Evolutionary conservation across 2,113 vertebrate genomes (phyloP).

Genomic region (Phylloscopus trochiloides): DNA sequence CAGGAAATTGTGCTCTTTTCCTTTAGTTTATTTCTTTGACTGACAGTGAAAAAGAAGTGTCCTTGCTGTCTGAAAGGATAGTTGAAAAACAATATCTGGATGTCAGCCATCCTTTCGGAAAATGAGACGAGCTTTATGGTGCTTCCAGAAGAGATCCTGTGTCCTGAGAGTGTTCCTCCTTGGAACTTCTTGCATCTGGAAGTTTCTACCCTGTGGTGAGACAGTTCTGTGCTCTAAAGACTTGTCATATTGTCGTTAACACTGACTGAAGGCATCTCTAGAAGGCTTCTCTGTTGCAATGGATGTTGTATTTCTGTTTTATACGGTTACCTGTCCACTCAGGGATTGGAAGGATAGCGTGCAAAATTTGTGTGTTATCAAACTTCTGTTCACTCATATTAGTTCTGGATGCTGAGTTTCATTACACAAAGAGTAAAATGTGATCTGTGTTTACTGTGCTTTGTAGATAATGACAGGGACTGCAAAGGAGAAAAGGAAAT

Average conservation of each 20-base stretch:
- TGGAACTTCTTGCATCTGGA: not conserved
- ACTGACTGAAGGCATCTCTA: not conserved
- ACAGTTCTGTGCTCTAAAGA: not conserved
- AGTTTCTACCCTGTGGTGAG: not conserved
- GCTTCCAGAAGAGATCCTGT: not conserved
- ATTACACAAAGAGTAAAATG: not conserved
- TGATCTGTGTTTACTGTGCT: not conserved
- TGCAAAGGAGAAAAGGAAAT: not conserved
- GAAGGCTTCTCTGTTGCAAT: not conserved
- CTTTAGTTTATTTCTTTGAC: constrained; percentile 15
- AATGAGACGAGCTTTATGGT: not conserved
- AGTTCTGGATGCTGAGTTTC: not conserved
- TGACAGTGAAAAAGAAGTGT: not conserved
- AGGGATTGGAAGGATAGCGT: not conserved
- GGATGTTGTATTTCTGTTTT: not conserved
- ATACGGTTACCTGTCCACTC: not conserved
- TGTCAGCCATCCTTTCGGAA: not conserved
- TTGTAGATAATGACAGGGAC: not conserved
- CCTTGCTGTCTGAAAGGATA: not conserved
- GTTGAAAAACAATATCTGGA: constrained; percentile 41
- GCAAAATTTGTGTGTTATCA: not conserved
- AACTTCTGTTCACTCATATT: not conserved
- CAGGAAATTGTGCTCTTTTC: constrained; percentile 44
- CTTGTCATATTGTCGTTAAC: not conserved
- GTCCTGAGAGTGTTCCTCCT: not conserved